Conservation (phyloP, 2,113 vertebrate genomes). For the Bubo bubo region DNA sequence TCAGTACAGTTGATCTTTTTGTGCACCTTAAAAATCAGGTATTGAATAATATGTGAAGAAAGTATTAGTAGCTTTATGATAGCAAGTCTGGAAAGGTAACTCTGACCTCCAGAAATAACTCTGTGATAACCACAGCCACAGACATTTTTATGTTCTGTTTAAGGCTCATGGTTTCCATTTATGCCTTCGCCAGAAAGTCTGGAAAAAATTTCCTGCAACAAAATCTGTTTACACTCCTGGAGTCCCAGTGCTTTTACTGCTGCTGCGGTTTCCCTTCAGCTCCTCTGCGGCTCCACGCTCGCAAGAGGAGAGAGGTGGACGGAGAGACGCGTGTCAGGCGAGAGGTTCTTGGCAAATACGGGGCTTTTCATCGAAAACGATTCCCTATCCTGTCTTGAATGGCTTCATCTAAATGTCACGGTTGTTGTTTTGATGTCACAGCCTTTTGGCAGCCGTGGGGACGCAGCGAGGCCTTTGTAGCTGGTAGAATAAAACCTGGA, state of each 20-base stretch:
- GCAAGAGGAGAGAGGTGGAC: background rate
- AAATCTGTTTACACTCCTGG: background rate
- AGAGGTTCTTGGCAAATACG: background rate
- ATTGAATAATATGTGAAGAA: background rate
- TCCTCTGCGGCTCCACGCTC: background rate
- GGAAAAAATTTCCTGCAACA: background rate
- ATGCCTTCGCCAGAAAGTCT: background rate
- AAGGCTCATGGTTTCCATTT: background rate
- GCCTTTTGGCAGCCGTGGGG: background rate
- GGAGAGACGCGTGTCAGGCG: accelerated
- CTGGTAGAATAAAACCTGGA: background rate
- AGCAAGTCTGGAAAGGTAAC: background rate
- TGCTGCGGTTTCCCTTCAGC: background rate
- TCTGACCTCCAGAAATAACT: background rate
- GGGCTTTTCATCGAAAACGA: background rate
- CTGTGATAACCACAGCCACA: background rate
- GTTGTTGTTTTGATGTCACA: background rate
- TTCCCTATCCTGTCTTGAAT: background rate
- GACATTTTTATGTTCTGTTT: background rate
- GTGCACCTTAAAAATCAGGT: background rate
- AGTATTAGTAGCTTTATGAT: background rate
- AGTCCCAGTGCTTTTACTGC: background rate
- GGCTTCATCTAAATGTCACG: background rate
- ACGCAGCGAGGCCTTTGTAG: background rate
- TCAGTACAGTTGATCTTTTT: background rate